Evolutionary conservation across 2,888 invertebrate species (phyloP).

Genomic region (Embidobia sp.): DNA sequence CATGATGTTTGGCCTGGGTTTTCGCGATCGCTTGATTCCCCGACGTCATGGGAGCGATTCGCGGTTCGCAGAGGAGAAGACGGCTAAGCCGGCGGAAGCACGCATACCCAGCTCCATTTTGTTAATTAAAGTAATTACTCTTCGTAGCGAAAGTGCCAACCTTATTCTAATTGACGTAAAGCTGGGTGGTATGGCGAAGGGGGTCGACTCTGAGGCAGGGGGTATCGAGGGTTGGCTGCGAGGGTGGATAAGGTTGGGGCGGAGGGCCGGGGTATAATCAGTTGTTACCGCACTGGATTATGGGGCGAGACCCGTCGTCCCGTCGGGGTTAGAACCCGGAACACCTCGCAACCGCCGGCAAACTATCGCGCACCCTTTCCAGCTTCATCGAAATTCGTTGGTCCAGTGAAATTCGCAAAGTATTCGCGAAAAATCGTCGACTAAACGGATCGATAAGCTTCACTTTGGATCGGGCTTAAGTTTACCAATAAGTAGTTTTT

Average conservation of each 20-base stretch:
- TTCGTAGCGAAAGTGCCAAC: conserved; percentile 83
- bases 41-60: conserved; percentile 80
- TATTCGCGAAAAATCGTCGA: conserved; percentile 36
- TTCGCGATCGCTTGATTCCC: conserved; percentile 59
- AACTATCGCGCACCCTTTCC: conserved; percentile 62
- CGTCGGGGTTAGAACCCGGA: conserved; percentile 76
- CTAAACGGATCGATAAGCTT: no score
- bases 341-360: conserved; percentile 72
- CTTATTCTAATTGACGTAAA: conserved; percentile 83
- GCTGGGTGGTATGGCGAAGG: conserved; percentile 75
- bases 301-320: conserved; percentile 76
- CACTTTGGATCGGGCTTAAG: no score
- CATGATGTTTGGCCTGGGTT: no score
- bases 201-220: conserved; percentile 64
- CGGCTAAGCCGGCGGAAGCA: conserved; percentile 63
- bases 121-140: conserved; percentile 83
- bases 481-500: no score
- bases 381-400: conserved; percentile 70
- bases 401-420: conserved; percentile 64
- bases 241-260: conserved; percentile 76
- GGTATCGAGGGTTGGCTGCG: conserved; percentile 63
- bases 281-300: conserved; percentile 81
- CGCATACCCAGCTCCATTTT: conserved; percentile 81
- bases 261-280: conserved; percentile 78
- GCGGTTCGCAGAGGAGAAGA: conserved; percentile 83